Base-by-base conservation (phyloP, 2,113 vertebrate genomes). In the Cheirogaleus medius region DNA sequence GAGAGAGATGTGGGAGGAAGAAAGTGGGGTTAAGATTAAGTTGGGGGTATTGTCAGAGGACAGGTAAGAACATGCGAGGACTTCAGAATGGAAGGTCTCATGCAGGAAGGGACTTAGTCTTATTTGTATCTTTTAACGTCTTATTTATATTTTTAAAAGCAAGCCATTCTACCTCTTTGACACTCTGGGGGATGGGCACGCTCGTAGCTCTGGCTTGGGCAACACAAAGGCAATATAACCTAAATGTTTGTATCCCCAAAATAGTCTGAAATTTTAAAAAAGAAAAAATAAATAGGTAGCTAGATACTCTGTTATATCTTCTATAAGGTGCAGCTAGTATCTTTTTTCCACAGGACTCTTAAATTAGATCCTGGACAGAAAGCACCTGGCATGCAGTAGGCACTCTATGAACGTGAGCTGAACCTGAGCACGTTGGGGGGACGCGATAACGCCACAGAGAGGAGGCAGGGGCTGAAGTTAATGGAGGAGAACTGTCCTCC, bases 361-460 rank as follows among this genome's bases (percentile, higher is more conserved):
- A 8, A 37, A n/a, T 29, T 49, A 37, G 37, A 71, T 44, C 42
- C 42, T 25, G 13, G 58, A 34, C 58, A 91, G 56, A 78, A 66
- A 94, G 37, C 18, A 25, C 9, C 29, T 23, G 6, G n/a, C 14
- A 20, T 14, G 6, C 0, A 63, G 32, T 2, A 42, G 37, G 34
- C 12, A 34, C 44, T 63, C 52, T 20, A 7, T 64, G 11, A 13
- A 85, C 63, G 39, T 17, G 49, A 68, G 49, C 64, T 34, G 34
- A 87, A 71, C 23, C 10, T 39, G 66, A 73, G 12, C 6, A 25
- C 9, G 15, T 0, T 74, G 60, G 18, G 15, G 8, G 11, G 1
- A 11, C 3, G 25, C 8, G 1, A 4, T 21, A 32, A 37, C n/a
- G 25, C 77, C 44, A 12, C 0, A 0, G 42, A 29, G 34, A 80